Conservation (phyloP, 2,797 vertebrate species). For the Microchirus variegatus region DNA sequence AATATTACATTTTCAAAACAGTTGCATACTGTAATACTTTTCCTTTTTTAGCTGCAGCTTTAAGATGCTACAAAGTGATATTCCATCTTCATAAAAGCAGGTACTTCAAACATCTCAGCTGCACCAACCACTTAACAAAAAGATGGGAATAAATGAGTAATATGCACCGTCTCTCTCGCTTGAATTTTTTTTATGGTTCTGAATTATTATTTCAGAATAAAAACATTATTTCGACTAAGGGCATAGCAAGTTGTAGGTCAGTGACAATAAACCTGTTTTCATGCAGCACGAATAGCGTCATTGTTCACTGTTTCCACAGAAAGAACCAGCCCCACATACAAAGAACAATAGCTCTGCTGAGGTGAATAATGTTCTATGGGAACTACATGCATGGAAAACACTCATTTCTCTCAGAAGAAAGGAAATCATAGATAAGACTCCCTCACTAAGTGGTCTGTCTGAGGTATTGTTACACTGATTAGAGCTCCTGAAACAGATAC, state of each 20-base stretch:
- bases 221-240: too few relatives aligned
- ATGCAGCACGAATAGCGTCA: background rate
- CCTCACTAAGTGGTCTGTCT: slow-evolving; percentile 40
- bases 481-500: slow-evolving; percentile 38
- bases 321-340: background rate
- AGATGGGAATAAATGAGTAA: background rate
- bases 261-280: slow-evolving; percentile 25
- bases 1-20: too few relatives aligned
- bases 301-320: slow-evolving; percentile 20
- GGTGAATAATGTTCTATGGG: slow-evolving; percentile 9
- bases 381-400: slow-evolving; percentile 21
- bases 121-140: slow-evolving; percentile 26
- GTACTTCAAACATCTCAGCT: slow-evolving; percentile 37
- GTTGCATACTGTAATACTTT: too few relatives aligned
- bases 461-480: slow-evolving; percentile 42
- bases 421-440: slow-evolving; percentile 24
- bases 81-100: slow-evolving; percentile 29
- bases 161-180: too few relatives aligned
- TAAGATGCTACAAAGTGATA: slow-evolving; percentile 28
- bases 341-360: slow-evolving; percentile 5
- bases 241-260: background rate
- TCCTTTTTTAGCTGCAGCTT: background rate
- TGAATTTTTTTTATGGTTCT: too few relatives aligned
- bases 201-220: too few relatives aligned
- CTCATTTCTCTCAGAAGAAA: slow-evolving; percentile 19